These are phyloP conservation scores for Lepus europaeus DNA, from an alignment of 2,113 vertebrate genomes.

Conservation along the genomic window DNA sequence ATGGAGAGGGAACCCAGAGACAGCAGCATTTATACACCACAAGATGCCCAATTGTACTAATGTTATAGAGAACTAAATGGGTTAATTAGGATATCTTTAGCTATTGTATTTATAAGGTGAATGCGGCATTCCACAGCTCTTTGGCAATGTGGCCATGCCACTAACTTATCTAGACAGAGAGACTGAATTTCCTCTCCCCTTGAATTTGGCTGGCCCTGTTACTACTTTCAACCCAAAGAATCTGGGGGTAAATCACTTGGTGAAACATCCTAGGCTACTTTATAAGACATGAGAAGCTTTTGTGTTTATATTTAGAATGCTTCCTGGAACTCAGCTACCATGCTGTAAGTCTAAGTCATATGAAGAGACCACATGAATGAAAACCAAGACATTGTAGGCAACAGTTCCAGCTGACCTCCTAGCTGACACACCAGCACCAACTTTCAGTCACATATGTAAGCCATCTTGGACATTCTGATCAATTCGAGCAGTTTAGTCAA, in stretches of 20 bases:
- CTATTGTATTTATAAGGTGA: not conserved
- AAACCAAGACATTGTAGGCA: not conserved
- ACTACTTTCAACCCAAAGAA: slow-evolving; percentile 1
- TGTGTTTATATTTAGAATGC: not conserved
- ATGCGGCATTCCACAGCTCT: not conserved
- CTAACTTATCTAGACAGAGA: not conserved
- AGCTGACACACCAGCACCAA: not conserved
- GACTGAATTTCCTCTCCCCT: not conserved
- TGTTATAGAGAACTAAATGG: not conserved
- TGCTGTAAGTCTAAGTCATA: not conserved
- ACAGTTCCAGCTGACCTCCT: not conserved
- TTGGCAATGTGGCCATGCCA: not conserved
- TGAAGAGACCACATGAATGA: not conserved
- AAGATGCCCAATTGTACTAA: fast-evolving
- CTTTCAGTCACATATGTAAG: not conserved
- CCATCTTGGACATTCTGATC: not conserved
- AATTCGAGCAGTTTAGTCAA: not conserved
- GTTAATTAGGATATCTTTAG: not conserved
- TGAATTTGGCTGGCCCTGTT: slow-evolving; percentile 2
- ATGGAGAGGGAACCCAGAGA: not conserved
- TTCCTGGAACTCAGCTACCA: not conserved
- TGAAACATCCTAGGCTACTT: not conserved
- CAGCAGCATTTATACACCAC: not conserved
- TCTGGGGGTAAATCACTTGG: not conserved
- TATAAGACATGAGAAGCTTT: not conserved